Conservation (phyloP, 1,140 invertebrate species). For the Drosophila nannoptera region DNA sequence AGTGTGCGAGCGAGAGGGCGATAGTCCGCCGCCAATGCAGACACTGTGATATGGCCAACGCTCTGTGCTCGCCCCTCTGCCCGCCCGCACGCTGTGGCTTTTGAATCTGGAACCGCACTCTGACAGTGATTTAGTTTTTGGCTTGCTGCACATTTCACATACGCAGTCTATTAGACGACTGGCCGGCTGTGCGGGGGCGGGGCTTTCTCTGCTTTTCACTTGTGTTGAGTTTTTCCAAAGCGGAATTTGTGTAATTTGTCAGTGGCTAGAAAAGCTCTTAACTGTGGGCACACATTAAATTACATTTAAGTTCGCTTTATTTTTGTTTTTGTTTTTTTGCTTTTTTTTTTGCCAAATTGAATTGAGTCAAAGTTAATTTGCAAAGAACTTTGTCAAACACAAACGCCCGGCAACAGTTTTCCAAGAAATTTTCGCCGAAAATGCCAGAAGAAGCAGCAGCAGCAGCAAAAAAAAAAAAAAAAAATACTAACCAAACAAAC, state of each 20-base stretch:
- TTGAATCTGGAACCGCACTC: slow-evolving; percentile 62
- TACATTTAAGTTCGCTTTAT: slow-evolving; percentile 50
- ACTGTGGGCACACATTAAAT: slow-evolving; percentile 53
- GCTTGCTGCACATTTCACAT: slow-evolving; percentile 45
- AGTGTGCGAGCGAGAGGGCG: not conserved
- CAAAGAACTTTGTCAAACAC: slow-evolving; percentile 44
- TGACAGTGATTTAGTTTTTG: slow-evolving; percentile 77
- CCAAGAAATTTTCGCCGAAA: slow-evolving; percentile 44
- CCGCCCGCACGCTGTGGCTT: slow-evolving; percentile 25
- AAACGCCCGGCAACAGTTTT: slow-evolving; percentile 32
- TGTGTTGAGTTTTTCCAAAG: slow-evolving; percentile 5
- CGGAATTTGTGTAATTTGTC: slow-evolving; percentile 57
- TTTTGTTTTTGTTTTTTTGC: slow-evolving; percentile 19
- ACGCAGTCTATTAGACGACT: slow-evolving; percentile 60
- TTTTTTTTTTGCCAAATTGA: slow-evolving; percentile 61
- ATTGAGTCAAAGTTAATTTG: slow-evolving; percentile 64
- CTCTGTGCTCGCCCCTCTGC: not conserved
- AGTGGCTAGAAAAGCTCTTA: not conserved
- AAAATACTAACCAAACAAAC: too few species aligned
- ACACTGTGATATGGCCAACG: slow-evolving; percentile 35
- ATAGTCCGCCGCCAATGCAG: slow-evolving; percentile 18
- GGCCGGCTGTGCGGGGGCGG: too few species aligned
- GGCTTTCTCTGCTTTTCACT: too few species aligned
- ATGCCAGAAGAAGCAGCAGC: slow-evolving; percentile 1
- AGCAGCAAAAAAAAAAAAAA: slow-evolving; percentile 1